phyloP scores from a whole-genome alignment of 2,888 invertebrate species.

The Bibio marci region DNA sequence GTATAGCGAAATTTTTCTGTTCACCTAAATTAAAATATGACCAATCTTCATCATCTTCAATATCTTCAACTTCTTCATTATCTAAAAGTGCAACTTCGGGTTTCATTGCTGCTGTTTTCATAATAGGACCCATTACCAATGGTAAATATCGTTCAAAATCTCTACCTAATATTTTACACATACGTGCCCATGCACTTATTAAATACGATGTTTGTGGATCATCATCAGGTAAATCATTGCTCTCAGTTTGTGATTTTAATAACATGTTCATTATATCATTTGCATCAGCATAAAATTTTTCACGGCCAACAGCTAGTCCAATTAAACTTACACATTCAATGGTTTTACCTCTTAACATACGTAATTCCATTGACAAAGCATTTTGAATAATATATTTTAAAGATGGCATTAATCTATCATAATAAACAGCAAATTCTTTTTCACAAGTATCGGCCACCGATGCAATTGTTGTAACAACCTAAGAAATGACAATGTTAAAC shows the following conservation, averaged over 20 bases:
- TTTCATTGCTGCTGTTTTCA: constrained; percentile 73
- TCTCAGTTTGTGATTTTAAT: constrained; percentile 75
- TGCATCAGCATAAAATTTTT: constrained; percentile 79
- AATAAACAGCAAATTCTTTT: constrained; percentile 87
- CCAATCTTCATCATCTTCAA: constrained; percentile 75
- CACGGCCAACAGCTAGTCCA: constrained; percentile 69
- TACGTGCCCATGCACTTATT: constrained; percentile 97
- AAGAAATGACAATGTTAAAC: constrained; percentile 10
- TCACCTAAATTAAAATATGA: constrained; percentile 80
- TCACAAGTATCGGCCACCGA: constrained; percentile 97
- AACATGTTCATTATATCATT: constrained; percentile 92
- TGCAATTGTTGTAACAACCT: constrained; percentile 91
- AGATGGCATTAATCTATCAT: constrained; percentile 84
- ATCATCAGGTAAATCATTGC: constrained; percentile 72
- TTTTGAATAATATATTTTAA: constrained; percentile 94
- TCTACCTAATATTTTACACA: constrained; percentile 83
- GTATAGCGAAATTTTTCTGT: constrained; percentile 81
- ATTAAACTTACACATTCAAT: constrained; percentile 98
- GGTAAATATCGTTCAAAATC: constrained; percentile 81
- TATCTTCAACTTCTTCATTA: constrained; percentile 60
- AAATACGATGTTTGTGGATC: constrained; percentile 96
- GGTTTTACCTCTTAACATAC: constrained; percentile 89
- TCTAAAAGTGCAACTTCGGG: constrained; percentile 78
- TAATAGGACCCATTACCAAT: constrained; percentile 76
- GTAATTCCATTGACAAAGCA: constrained; percentile 72